phyloP scores from a whole-genome alignment of 2,797 vertebrate species.

The Tarsius wallacei region DNA sequence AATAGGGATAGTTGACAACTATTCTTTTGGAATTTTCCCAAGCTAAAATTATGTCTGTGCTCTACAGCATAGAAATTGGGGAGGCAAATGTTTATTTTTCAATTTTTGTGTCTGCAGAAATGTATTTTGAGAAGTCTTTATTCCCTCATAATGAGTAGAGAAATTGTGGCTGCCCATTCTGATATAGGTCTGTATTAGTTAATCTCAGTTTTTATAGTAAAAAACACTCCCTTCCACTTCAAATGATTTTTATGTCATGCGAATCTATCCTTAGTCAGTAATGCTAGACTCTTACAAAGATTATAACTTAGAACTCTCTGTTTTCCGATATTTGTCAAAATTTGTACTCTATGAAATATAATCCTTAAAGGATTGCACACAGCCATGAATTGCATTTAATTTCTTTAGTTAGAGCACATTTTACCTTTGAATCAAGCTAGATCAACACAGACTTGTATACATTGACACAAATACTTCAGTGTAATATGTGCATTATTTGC shows the following conservation, averaged over 20 bases:
- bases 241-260: slow-evolving; percentile 14
- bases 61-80: not conserved
- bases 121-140: not conserved
- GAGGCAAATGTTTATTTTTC: not conserved
- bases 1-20: not conserved
- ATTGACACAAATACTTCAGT: not conserved
- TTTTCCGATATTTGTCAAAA: slow-evolving; percentile 9
- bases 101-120: not conserved
- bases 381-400: not conserved
- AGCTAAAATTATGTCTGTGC: not conserved
- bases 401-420: not conserved
- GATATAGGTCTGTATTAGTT: not conserved
- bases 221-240: not conserved
- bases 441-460: not conserved
- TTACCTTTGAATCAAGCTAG: not conserved
- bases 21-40: not conserved
- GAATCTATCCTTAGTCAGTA: not conserved
- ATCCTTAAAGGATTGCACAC: not conserved
- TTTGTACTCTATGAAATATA: not conserved
- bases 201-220: not conserved
- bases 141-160: not conserved
- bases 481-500: not conserved
- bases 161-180: not conserved
- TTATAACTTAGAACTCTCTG: not conserved
- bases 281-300: not conserved